Evolutionary conservation across 2,888 invertebrate species (phyloP).

Genomic region (Dryobota labecula): DNA sequence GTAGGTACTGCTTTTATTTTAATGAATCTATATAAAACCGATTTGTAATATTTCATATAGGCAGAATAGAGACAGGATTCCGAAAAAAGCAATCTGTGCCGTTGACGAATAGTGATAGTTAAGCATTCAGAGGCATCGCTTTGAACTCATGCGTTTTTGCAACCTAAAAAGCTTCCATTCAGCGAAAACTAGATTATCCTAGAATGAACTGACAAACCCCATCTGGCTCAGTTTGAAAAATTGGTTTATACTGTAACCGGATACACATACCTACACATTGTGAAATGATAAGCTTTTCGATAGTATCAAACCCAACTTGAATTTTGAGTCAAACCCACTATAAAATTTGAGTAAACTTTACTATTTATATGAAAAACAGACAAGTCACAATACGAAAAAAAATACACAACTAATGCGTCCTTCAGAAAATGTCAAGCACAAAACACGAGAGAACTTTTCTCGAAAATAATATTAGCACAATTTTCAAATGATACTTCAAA

Average conservation of each 20-base stretch:
- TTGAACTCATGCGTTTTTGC: conserved; percentile 20
- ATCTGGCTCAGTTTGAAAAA: conserved; percentile 3
- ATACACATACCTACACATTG: background rate
- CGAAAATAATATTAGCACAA: conserved; percentile 25
- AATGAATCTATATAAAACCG: background rate
- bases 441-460: background rate
- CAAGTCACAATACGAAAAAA: background rate
- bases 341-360: background rate
- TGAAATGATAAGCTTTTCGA: conserved; percentile 3
- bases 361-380: background rate
- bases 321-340: background rate
- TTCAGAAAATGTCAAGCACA: background rate
- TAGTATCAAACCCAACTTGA: background rate
- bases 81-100: background rate
- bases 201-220: conserved; percentile 7
- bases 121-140: conserved; percentile 1
- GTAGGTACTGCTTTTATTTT: background rate
- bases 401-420: background rate
- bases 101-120: conserved; percentile 3
- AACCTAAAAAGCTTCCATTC: conserved; percentile 33
- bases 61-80: background rate
- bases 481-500: conserved; percentile 19
- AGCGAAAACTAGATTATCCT: conserved; percentile 22
- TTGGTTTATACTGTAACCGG: background rate
- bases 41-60: background rate